phyloP scores from a whole-genome alignment of 2,888 invertebrate species.

The Dryococelus australis region DNA sequence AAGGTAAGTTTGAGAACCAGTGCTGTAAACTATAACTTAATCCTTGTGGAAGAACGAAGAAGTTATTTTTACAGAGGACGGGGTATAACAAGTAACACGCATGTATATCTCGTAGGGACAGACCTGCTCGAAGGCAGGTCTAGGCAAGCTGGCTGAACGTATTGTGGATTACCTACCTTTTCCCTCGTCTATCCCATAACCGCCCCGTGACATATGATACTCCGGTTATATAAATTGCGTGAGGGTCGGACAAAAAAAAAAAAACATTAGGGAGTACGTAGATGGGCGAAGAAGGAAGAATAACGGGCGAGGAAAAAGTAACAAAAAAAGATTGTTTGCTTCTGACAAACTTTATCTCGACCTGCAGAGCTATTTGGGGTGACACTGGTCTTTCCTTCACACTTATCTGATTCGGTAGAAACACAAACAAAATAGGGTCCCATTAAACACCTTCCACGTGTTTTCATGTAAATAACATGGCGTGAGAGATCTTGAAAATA shows the following conservation, averaged over 20 bases:
- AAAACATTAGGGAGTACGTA: neutral
- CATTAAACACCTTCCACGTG: constrained; percentile 10
- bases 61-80: neutral
- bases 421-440: neutral
- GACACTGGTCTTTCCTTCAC: neutral
- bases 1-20: no score
- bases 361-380: neutral
- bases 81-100: no score
- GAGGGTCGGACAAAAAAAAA: constrained; percentile 8
- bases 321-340: neutral
- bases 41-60: no score
- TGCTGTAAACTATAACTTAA: no score
- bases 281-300: neutral
- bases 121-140: neutral
- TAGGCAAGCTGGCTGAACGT: neutral
- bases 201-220: neutral
- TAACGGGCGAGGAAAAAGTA: neutral
- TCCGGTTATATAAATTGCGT: neutral
- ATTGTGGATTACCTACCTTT: neutral
- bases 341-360: constrained; percentile 16
- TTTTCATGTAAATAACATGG: neutral
- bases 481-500: neutral
- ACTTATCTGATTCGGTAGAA: neutral
- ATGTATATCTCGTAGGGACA: neutral
- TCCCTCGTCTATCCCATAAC: neutral